Evolutionary conservation across 2,797 vertebrate genomes (phyloP).

Genomic region (Meda fulgida): DNA sequence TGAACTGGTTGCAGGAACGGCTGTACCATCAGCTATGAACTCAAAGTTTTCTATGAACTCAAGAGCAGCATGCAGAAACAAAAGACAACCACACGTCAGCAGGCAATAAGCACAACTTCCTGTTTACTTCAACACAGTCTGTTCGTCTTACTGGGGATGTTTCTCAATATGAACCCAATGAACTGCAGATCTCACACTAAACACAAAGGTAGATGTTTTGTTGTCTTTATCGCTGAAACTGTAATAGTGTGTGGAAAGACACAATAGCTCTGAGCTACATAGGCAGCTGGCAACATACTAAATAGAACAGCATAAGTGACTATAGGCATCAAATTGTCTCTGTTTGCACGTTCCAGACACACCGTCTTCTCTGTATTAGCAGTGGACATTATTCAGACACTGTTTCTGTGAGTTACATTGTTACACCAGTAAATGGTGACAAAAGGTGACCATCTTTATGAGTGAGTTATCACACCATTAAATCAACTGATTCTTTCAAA

Average conservation of each 20-base stretch:
- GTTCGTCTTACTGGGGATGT: neutral
- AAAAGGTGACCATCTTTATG: neutral
- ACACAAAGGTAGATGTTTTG: neutral
- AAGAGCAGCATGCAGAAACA: neutral
- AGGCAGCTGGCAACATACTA: neutral
- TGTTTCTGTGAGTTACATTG: neutral
- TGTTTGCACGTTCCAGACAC: neutral
- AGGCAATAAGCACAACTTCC: conserved; percentile 27
- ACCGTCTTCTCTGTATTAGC: neutral
- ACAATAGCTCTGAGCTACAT: neutral
- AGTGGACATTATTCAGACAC: neutral
- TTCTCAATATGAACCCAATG: conserved; percentile 7
- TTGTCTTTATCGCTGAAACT: neutral
- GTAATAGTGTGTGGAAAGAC: neutral
- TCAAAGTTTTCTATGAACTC: conserved; percentile 31
- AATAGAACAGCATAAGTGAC: neutral
- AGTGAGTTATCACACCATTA: neutral
- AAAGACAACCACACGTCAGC: conserved; percentile 13
- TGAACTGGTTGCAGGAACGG: conserved; percentile 12
- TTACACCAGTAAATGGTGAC: neutral
- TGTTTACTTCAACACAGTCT: conserved; percentile 38
- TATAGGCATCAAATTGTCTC: neutral
- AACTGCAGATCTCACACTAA: conserved; percentile 6
- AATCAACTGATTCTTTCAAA: neutral
- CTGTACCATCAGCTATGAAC: conserved; percentile 1